Evolutionary conservation across 2,888 invertebrate genomes (phyloP), one percentile per base, ranked within the genome.

Genomic region (Falcaria lacertinaria): DNA sequence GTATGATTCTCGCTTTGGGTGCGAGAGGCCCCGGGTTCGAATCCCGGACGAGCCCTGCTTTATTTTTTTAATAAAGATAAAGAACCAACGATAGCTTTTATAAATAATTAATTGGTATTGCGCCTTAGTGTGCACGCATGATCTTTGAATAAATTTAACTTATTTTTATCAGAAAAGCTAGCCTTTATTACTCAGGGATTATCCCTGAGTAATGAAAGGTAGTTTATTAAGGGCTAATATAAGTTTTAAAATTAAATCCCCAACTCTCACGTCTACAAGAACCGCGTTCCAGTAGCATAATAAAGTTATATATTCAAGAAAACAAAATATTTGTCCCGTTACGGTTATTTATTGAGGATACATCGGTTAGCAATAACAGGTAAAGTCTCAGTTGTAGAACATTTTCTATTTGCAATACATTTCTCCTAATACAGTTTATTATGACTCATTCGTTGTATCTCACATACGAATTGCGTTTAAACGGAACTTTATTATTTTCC

Each of bases 1-100:
- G 84, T 84, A 85, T 86, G 82, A 85, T 89, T 87, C 80, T 86
- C 84, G 83, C 81, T 85, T 85, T 77, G 82, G 83, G 82, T 85
- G 85, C 79, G 85, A 86, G 84, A 81, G 85, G 85, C 71, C 69
- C 68, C 69, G 71, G 75, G 73, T 75, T 77, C 72, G 77, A 77
- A 74, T 78, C 77, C 75, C 74, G 71, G 72, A 71, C 71, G 72
- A 68, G 74, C 75, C 74, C 74, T 51, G 34, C 55, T 62, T 62
- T 49, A 43, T 42, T 46, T 43, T 47, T 17, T 8, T 4, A 11
- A 8, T n/a, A 16, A 34, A 3, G 34, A n/a, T n/a, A n/a, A n/a
- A n/a, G n/a, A n/a, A n/a, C n/a, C n/a, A n/a, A n/a, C n/a, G n/a
- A n/a, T n/a, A n/a, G n/a, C n/a, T n/a, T n/a, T n/a, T n/a, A n/a